phyloP scores from a whole-genome alignment of 1,140 invertebrate genomes.

The Pentalonia nigronervosa region DNA sequence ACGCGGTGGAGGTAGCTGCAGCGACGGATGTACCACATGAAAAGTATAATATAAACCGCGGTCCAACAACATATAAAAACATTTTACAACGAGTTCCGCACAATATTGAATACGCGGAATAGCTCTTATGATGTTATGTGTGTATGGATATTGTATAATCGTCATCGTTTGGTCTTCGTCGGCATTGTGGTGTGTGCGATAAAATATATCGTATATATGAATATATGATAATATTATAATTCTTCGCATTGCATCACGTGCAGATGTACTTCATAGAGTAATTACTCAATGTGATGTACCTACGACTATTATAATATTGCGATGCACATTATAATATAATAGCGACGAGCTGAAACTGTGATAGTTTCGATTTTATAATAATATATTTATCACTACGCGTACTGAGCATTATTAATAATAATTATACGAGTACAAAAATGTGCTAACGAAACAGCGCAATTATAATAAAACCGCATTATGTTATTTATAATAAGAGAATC shows the following conservation, averaged over 20 bases:
- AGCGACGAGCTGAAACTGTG: too few species aligned
- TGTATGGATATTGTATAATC: too few species aligned
- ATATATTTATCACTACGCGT: background rate
- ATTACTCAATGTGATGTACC: background rate
- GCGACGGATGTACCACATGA: background rate
- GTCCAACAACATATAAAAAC: background rate
- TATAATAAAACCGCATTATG: background rate
- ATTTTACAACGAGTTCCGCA: background rate
- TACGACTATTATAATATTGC: too few species aligned
- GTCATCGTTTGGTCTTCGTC: too few species aligned
- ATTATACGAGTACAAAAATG: background rate
- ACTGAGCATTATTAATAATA: background rate
- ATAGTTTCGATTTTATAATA: background rate
- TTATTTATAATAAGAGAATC: background rate
- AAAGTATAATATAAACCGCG: background rate
- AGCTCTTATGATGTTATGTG: background rate
- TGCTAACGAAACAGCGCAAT: background rate
- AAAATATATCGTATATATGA: too few species aligned
- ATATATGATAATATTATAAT: too few species aligned
- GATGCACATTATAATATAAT: too few species aligned
- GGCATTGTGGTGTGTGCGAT: too few species aligned
- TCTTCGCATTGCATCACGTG: too few species aligned
- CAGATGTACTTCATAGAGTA: too few species aligned
- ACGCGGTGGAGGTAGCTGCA: too few species aligned
- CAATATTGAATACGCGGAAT: background rate